Evolutionary conservation across 1,140 invertebrate species (phyloP).

Genomic region (Ectropis grisescens): DNA sequence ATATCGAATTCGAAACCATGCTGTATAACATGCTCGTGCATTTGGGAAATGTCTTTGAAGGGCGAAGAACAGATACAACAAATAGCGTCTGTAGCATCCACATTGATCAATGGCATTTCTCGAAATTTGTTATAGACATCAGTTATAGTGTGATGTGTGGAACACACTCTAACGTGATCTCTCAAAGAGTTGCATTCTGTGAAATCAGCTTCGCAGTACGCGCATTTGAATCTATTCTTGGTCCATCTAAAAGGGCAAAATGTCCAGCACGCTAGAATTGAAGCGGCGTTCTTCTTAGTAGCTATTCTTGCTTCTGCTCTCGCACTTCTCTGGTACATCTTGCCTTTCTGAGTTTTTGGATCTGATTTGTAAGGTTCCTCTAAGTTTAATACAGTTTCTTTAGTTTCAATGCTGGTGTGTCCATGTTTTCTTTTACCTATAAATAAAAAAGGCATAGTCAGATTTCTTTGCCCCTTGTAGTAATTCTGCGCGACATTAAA

Average conservation of each 20-base stretch:
- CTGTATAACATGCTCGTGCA: conserved; percentile 34
- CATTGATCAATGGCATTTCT: conserved; percentile 52
- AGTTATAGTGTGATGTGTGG: conserved; percentile 25
- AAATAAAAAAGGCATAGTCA: conserved; percentile 53
- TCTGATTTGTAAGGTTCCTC: conserved; percentile 7
- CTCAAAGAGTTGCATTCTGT: conserved; percentile 33
- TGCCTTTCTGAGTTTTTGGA: conserved; percentile 11
- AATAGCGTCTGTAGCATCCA: conserved; percentile 35
- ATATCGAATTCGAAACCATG: conserved; percentile 38
- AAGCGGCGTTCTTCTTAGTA: conserved; percentile 46
- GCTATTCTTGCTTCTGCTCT: conserved; percentile 37
- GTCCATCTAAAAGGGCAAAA: conserved; percentile 52
- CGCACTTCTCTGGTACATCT: conserved; percentile 30
- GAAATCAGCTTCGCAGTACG: conserved; percentile 48
- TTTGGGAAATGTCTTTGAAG: conserved; percentile 21
- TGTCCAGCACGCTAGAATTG: conserved; percentile 44
- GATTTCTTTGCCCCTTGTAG: conserved; percentile 26
- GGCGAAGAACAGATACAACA: conserved; percentile 32
- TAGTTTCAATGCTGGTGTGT: conserved; percentile 21
- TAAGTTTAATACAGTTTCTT: conserved; percentile 15
- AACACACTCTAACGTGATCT: conserved; percentile 33
- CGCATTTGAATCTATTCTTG: conserved; percentile 47
- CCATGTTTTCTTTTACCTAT: conserved; percentile 52
- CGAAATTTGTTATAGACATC: conserved; percentile 58
- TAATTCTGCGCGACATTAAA: no score